A percentile compares a stretch with the other conserved stretches of the same genome.
Conservation (phyloP, 1,140 invertebrate genomes). For the Hypsibius dujardini region DNA sequence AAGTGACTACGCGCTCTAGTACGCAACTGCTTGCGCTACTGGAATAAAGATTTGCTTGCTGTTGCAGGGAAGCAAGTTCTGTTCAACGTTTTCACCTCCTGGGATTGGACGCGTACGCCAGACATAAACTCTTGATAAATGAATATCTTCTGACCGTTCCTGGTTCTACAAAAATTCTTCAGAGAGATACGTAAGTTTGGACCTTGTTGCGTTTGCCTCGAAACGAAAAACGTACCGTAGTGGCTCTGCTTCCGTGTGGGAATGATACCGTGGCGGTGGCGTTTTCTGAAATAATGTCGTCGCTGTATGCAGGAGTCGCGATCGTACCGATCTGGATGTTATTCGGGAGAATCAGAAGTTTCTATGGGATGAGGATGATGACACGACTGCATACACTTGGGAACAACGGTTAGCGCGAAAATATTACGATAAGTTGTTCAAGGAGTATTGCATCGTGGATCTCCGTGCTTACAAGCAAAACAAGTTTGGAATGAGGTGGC, state of each 20-base stretch:
- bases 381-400: constrained; percentile 50
- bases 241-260: no score
- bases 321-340: constrained; percentile 63
- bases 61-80: no score
- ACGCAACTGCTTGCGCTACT: no score
- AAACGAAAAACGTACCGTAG: no score
- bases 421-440: constrained; percentile 97
- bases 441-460: constrained; percentile 89
- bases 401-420: constrained; percentile 76
- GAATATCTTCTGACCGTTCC: constrained; percentile 55
- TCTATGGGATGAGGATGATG: constrained; percentile 67
- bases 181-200: constrained; percentile 41
- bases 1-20: no score
- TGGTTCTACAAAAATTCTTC: constrained; percentile 44
- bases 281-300: constrained; percentile 23
- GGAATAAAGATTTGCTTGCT: no score
- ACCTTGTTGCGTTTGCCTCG: constrained; percentile 3
- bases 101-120: constrained; percentile 43
- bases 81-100: no score
- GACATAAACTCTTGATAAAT: constrained; percentile 67
- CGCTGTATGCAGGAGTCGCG: no score
- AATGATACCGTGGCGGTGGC: constrained; percentile 17
- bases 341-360: constrained; percentile 80
- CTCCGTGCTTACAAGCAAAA: constrained; percentile 72
- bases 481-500: constrained; percentile 84